phyloP scores from a whole-genome alignment of 2,888 invertebrate genomes.

The Azorinus chamasolen region DNA sequence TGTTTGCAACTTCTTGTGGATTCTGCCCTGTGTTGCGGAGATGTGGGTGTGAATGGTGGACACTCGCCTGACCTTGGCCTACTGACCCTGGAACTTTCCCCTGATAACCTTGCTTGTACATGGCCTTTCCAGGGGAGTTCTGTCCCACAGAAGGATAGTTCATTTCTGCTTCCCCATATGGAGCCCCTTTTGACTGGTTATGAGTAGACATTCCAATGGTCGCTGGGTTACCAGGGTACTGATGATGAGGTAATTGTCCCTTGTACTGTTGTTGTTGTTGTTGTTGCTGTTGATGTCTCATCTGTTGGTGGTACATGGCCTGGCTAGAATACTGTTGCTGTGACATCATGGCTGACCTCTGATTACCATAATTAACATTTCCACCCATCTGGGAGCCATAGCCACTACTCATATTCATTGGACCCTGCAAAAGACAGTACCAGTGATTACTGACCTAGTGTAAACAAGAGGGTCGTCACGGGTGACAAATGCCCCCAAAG shows the following conservation, averaged over 20 bases:
- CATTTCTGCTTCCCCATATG: too few species aligned
- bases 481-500: too few species aligned
- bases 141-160: neutral
- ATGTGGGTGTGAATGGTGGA: conserved; percentile 57
- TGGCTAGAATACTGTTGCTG: conserved; percentile 27
- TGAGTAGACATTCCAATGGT: too few species aligned
- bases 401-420: conserved; percentile 17
- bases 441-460: conserved; percentile 25
- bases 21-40: conserved; percentile 67
- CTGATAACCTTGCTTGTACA: neutral
- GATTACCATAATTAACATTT: conserved; percentile 18
- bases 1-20: conserved; percentile 84
- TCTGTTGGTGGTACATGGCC: conserved; percentile 15
- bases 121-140: conserved; percentile 20
- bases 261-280: conserved; percentile 36
- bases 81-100: conserved; percentile 2
- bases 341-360: conserved; percentile 10
- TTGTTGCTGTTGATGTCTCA: conserved; percentile 31
- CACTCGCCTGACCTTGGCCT: conserved; percentile 31
- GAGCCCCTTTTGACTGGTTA: too few species aligned
- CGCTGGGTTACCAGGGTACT: neutral
- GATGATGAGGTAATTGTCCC: conserved; percentile 2
- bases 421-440: conserved; percentile 17
- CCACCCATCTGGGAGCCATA: conserved; percentile 27
- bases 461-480: too few species aligned